Evolutionary conservation across 2,797 vertebrate species (phyloP).

Genomic region (Adelosebastes latens): DNA sequence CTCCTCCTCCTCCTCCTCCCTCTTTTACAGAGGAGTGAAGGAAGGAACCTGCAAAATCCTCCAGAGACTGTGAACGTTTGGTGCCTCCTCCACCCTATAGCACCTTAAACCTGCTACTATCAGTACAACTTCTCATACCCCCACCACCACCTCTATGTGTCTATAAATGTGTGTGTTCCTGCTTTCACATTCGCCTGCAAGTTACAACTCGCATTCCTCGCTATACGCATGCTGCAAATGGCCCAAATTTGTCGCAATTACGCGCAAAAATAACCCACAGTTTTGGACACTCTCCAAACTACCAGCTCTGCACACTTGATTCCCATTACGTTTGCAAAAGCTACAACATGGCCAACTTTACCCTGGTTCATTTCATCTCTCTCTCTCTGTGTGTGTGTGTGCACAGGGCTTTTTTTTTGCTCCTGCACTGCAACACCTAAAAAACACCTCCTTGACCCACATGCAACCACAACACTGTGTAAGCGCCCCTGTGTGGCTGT

Average conservation of each 20-base stretch:
- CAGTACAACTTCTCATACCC: constrained; percentile 29
- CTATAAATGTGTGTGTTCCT: neutral
- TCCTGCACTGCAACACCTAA: neutral
- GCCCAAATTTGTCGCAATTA: constrained; percentile 38
- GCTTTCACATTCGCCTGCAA: constrained; percentile 12
- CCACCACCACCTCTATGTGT: neutral
- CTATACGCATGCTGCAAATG: constrained; percentile 16
- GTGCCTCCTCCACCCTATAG: constrained; percentile 26
- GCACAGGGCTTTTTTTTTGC: neutral
- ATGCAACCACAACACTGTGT: constrained; percentile 33
- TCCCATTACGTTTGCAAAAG: constrained; percentile 21
- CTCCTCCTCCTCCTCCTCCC: neutral
- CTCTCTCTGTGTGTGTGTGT: neutral
- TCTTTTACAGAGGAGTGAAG: constrained; percentile 20
- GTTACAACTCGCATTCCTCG: constrained; percentile 30
- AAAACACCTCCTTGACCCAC: constrained; percentile 39
- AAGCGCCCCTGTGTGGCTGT: constrained; percentile 27
- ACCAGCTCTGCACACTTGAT: constrained; percentile 24
- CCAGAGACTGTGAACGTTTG: constrained; percentile 1
- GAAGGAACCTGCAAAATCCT: constrained; percentile 47
- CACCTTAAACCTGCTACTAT: constrained; percentile 17
- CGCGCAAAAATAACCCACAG: constrained; percentile 6
- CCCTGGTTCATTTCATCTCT: neutral
- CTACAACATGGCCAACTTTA: constrained; percentile 52
- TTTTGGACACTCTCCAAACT: constrained; percentile 33